Evolutionary conservation across 2,888 invertebrate species (phyloP), one percentile per base, ranked within the genome.

Genomic region (Stratiomys singularior): DNA sequence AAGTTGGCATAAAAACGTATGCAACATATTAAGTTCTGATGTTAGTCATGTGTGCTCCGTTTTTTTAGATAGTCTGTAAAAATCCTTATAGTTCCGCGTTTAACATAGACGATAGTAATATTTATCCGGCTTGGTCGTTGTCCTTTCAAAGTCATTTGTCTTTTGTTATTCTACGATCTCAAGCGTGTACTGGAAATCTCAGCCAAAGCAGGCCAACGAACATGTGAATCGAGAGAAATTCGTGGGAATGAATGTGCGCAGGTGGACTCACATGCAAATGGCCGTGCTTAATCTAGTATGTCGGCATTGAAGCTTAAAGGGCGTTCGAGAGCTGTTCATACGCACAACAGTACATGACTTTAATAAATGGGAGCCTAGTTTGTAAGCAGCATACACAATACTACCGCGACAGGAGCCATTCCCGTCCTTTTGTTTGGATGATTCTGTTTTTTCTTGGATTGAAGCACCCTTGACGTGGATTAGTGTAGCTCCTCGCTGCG

Each of bases 331-430:
- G 23, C 47, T 25, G 28, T 64, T 30, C 15, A 30, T 30, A 23
- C 64, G 30, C 64, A 64, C 23, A 21, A 23, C 28, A 27, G 37
- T 71, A 28, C 47, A 47, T n/a, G 25, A 71, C 23, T 15, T n/a
- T 37, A 47, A 71, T 37, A 71, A 47, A 71, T 71, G 47, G 52
- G 25, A n/a, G 47, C n/a, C 23, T 27, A 23, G 47, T 71, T 13
- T 71, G 9, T 71, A n/a, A n/a, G 46, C 15, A 25, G 60, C 71
- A 47, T 47, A 46, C 71, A 37, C 5, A 71, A 71, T 71, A 15
- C 44, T 11, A 67, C 67, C 44, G 46, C 44, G 28, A 27, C 47
- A 27, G 21, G 21, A 47, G 71, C 44, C 21, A 44, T 71, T 71
- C 47, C 47, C 71, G 47, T 71, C 71, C 52, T 52, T 37, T 37